Evolutionary conservation across 2,797 vertebrate species (phyloP).

Genomic region (Sitta carolinensis): DNA sequence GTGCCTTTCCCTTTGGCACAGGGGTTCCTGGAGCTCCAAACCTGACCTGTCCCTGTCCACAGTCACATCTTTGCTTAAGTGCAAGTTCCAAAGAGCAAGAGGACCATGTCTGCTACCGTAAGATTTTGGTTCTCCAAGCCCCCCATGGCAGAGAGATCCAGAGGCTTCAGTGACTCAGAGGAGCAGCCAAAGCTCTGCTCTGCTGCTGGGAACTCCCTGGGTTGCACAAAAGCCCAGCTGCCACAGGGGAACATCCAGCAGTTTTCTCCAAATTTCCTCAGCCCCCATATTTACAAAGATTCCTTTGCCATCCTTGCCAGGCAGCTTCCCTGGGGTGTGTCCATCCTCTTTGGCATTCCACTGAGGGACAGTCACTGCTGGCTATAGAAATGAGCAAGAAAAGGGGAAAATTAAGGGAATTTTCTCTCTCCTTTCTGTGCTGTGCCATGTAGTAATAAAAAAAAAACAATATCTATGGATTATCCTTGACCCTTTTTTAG

Average conservation of each 20-base stretch:
- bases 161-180: not conserved
- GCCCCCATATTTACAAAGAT: not conserved
- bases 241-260: not conserved
- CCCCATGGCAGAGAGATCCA: not conserved
- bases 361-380: not conserved
- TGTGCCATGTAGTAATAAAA: not conserved
- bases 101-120: not conserved
- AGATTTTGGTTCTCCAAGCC: accelerated
- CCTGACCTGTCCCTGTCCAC: not conserved
- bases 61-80: not conserved
- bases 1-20: not conserved
- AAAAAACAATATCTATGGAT: not conserved
- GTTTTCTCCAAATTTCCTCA: not conserved
- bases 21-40: not conserved
- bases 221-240: not conserved
- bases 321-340: not conserved
- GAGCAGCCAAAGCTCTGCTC: not conserved
- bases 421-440: not conserved
- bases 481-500: not conserved
- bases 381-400: not conserved
- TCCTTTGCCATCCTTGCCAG: not conserved
- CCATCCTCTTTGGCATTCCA: not conserved
- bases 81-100: not conserved
- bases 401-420: not conserved
- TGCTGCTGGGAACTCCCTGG: not conserved